A percentile compares a stretch with the other conserved stretches of the same genome.
Conservation (phyloP, 2,797 vertebrate species). For the Halcyon chelicuti region DNA sequence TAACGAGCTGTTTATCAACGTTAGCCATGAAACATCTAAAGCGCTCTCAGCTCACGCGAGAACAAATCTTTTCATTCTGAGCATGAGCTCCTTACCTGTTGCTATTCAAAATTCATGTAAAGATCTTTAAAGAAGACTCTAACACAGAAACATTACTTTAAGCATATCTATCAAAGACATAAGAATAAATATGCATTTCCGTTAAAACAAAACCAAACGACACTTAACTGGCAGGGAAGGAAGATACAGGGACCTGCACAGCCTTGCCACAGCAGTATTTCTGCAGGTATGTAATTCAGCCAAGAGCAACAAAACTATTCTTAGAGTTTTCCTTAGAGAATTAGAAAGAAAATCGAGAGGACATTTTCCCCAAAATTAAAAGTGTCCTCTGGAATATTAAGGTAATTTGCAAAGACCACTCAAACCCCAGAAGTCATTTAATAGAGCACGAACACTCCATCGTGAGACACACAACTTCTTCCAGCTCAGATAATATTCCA, state of each 20-base stretch:
- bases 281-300: neutral
- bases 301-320: neutral
- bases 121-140: neutral
- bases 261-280: neutral
- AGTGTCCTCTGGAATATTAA: neutral
- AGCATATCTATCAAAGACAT: neutral
- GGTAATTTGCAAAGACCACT: neutral
- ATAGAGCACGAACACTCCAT: rapidly evolving
- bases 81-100: neutral
- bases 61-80: neutral
- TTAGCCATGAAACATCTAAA: neutral
- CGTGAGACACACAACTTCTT: neutral
- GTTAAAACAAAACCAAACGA: neutral
- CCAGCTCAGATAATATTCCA: neutral
- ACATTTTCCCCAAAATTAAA: neutral
- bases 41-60: neutral
- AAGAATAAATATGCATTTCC: neutral
- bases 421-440: neutral
- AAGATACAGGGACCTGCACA: neutral
- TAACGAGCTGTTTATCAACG: neutral
- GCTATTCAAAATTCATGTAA: neutral
- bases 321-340: neutral
- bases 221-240: neutral
- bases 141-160: neutral
- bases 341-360: neutral